phyloP scores from a whole-genome alignment of 1,140 invertebrate genomes.

The Calliphora vicina region DNA sequence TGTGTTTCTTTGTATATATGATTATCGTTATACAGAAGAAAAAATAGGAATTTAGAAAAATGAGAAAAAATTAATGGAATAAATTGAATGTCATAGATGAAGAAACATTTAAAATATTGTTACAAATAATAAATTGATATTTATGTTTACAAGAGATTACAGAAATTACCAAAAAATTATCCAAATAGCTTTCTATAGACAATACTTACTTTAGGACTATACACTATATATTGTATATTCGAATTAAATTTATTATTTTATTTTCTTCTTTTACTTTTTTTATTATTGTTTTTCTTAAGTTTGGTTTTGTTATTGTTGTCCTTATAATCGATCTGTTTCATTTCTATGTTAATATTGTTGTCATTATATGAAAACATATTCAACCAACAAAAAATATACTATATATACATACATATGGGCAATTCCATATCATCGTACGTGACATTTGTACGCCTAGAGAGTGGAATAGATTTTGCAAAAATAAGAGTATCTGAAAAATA shows the following conservation, averaged over 20 bases:
- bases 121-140: slow-evolving; percentile 29
- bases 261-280: neutral
- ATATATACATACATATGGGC: neutral
- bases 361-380: neutral
- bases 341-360: slow-evolving; percentile 24
- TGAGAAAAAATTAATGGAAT: neutral
- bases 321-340: neutral
- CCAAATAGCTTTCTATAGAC: slow-evolving; percentile 6
- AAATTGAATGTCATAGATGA: neutral
- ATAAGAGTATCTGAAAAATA: too few species aligned
- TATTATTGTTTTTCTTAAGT: neutral
- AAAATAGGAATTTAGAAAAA: neutral
- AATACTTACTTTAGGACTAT: neutral
- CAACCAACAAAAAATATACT: too few species aligned
- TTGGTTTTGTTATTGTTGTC: neutral
- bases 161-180: slow-evolving; percentile 32
- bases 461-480: too few species aligned
- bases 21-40: neutral
- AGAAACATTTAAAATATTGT: slow-evolving; percentile 30
- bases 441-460: too few species aligned
- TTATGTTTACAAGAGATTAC: slow-evolving; percentile 32
- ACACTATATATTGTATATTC: too few species aligned
- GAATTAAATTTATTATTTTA: neutral
- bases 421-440: too few species aligned
- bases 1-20: neutral